Evolutionary conservation across 1,140 invertebrate genomes (phyloP), one percentile per base, ranked within the genome.

Genomic region (Glossosoma conforme): DNA sequence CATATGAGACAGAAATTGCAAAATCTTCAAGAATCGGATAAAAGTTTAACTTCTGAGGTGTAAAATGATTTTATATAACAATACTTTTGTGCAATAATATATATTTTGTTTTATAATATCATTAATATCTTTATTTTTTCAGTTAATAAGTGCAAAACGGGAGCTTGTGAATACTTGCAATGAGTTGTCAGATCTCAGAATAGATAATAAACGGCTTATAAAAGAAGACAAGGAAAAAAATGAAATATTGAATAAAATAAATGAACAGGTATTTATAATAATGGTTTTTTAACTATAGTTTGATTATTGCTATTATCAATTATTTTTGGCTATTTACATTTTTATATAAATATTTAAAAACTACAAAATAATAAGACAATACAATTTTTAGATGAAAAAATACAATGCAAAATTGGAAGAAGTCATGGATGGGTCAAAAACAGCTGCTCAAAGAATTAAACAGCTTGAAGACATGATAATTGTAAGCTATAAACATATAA

Each of bases 401-500:
- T 59, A 72, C 18, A 75, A 71, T 58, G 61, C 64, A 14, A 74
- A 72, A 38, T 17, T 69, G 11, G 22, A 49, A 4, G 70, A 74
- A 13, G 67, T 71, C 2, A 58, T 61, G 17, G 70, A 74, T 50
- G 72, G 68, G 38, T 62, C 65, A 0, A 71, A 72, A 54, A 66
- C 66, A 14, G 68, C 72, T 0, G 69, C 70, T 28, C 70, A 69
- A 58, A 61, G 72, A 9, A 66, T 67, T 1, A 69, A 68, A 28
- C 65, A 75, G 46, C 59, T 75, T 3, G 67, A 75, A 54, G 65
- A 69, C 3, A 71, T 75, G 59, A 47, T 75, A 15, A 69, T 68
- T 51, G 72, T 73, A 62, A 67, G 66, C 47, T 15, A 40, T 17
- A 18, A 28, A 11, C 3, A 14, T 46, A 15, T 22, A n/a, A n/a